Conservation (phyloP, 2,888 invertebrate species). For the Adelphocoris suturalis region DNA sequence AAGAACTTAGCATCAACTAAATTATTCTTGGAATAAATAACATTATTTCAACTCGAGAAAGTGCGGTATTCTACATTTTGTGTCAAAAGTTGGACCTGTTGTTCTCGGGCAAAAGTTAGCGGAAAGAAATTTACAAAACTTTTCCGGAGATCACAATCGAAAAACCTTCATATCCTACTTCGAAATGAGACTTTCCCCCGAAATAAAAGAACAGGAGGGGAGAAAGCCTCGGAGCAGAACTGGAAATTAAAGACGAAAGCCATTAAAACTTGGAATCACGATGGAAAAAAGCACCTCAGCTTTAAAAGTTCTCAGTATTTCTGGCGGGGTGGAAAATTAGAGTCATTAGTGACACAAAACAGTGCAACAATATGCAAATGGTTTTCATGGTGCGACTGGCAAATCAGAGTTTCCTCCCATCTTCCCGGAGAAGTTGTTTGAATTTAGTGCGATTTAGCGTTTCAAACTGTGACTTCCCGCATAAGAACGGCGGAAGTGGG, state of each 20-base stretch:
- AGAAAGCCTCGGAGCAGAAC: not conserved
- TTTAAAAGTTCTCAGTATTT: not conserved
- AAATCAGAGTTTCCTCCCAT: not conserved
- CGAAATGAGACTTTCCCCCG: not conserved
- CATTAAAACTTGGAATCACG: slow-evolving; percentile 41
- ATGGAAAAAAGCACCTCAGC: not conserved
- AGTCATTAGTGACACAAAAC: slow-evolving; percentile 50
- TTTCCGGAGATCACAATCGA: slow-evolving; percentile 31
- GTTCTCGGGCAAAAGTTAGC: not conserved
- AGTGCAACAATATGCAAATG: slow-evolving; percentile 44
- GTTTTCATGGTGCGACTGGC: not conserved
- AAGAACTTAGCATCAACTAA: too few relatives aligned
- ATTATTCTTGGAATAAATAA: too few relatives aligned
- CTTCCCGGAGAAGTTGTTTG: not conserved
- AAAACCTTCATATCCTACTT: not conserved
- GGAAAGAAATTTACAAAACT: not conserved
- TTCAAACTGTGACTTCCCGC: not conserved
- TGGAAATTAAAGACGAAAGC: slow-evolving; percentile 39
- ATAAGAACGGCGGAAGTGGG: not conserved
- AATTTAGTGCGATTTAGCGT: not conserved
- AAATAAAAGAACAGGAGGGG: not conserved
- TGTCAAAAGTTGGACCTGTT: not conserved
- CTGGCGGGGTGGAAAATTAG: not conserved
- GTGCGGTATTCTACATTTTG: too few relatives aligned
- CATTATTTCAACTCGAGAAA: too few relatives aligned